Evolutionary conservation across 2,888 invertebrate genomes (phyloP), one percentile per base, ranked within the genome.

Genomic region (Herminia tarsipennalis): DNA sequence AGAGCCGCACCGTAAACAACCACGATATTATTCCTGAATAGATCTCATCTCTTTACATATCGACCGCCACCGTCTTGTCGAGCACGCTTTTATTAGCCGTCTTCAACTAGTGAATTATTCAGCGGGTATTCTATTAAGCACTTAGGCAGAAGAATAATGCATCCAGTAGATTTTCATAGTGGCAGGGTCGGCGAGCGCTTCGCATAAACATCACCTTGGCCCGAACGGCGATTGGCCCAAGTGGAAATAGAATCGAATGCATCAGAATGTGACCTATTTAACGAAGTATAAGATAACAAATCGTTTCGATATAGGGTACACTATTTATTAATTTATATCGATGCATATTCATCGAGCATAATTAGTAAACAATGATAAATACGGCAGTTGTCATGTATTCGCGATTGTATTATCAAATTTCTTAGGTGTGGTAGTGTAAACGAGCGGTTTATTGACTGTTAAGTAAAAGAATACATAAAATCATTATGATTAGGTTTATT

Each of bases 1-100:
- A 63, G 56, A 70, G 68, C 71, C 66, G 59, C 67, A 65, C 73
- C 70, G 70, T 80, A 75, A 83, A 79, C 82, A 87, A 81, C 71
- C 75, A 72, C 69, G 72, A 83, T 82, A 86, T 86, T 86, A 86
- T 85, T 83, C 78, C 75, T 75, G 79, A 82, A 81, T 76, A 83
- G 81, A 85, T 86, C 78, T 80, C 78, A 82, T 83, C 79, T 81
- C 77, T 82, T 81, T 84, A 84, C 82, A 82, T 83, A 86, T 86
- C 83, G 82, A 80, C 76, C 76, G 75, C 66, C 68, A 70, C 70
- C 70, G 78, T 76, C 79, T 81, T 83, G 83, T 83, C 77, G 79
- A 81, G 78, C 81, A 81, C 73, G 78, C 77, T 87, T 87, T 83
- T 88, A 85, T 86, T 85, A 84, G 77, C 68, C 57, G 75, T 78